These are phyloP conservation scores for Sepiola atlantica DNA, from an alignment of 2,888 invertebrate genomes.

Conservation along the genomic window DNA sequence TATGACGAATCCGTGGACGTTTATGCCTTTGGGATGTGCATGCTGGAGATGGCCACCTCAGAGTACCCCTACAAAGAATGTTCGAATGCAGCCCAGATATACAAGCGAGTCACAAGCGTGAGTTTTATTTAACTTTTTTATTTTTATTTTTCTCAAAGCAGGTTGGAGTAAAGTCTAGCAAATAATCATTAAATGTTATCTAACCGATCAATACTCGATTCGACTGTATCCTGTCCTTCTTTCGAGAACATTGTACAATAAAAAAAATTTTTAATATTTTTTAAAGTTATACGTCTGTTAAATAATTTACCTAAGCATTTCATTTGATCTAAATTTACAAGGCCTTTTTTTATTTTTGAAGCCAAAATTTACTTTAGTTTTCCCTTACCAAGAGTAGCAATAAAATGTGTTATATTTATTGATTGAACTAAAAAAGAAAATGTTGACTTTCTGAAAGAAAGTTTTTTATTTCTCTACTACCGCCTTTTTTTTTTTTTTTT, in stretches of 20 bases:
- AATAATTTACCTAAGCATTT: neutral
- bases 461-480: neutral
- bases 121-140: constrained; percentile 71
- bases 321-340: neutral
- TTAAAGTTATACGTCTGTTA: neutral
- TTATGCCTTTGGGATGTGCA: constrained; percentile 99
- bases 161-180: neutral
- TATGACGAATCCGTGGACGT: constrained; percentile 99
- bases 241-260: neutral
- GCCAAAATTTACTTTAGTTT: neutral
- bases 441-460: neutral
- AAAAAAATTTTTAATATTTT: neutral
- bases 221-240: neutral
- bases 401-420: neutral
- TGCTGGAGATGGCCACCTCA: constrained; percentile 99
- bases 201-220: neutral
- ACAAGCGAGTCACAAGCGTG: constrained; percentile 97
- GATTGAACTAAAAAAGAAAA: neutral
- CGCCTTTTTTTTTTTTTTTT: neutral
- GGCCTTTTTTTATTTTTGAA: neutral
- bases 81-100: constrained; percentile 98
- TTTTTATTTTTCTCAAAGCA: neutral
- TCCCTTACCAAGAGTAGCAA: neutral
- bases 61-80: constrained; percentile 99
- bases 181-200: neutral